Percentiles rank a stretch among this genome's conserved stretches.
Evolutionary conservation across 1,140 invertebrate species (phyloP).

Genomic region (Spodoptera litura): DNA sequence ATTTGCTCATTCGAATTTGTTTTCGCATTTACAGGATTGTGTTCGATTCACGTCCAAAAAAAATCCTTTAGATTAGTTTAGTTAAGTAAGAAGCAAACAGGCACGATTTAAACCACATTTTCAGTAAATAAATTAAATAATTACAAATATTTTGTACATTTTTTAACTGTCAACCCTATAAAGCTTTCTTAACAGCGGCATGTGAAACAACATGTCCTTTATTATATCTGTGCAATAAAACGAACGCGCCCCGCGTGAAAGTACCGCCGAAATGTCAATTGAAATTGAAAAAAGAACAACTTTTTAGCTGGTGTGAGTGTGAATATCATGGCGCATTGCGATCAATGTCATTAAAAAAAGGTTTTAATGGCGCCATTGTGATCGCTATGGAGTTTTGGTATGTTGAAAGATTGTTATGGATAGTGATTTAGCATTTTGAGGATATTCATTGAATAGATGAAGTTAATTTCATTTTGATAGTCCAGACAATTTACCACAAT

Average conservation of each 20-base stretch:
- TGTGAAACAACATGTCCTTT: constrained; percentile 68
- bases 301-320: constrained; percentile 1
- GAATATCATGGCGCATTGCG: constrained; percentile 27
- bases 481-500: no score
- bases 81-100: no score
- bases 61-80: no score
- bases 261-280: constrained; percentile 62
- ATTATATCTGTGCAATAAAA: constrained; percentile 60
- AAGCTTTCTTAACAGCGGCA: constrained; percentile 66
- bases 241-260: constrained; percentile 55
- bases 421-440: neutral
- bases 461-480: no score
- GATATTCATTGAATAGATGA: neutral
- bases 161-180: constrained; percentile 31
- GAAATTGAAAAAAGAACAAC: constrained; percentile 50
- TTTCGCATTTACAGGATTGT: no score
- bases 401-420: constrained; percentile 13
- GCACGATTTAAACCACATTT: no score
- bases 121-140: no score
- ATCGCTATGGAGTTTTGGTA: constrained; percentile 3
- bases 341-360: constrained; percentile 41
- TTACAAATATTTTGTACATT: neutral
- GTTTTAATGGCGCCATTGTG: constrained; percentile 9
- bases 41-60: no score
- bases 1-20: no score